These are phyloP conservation scores for Ecdyonurus torrentis DNA, from an alignment of 2,888 invertebrate genomes.

Conservation along the genomic window DNA sequence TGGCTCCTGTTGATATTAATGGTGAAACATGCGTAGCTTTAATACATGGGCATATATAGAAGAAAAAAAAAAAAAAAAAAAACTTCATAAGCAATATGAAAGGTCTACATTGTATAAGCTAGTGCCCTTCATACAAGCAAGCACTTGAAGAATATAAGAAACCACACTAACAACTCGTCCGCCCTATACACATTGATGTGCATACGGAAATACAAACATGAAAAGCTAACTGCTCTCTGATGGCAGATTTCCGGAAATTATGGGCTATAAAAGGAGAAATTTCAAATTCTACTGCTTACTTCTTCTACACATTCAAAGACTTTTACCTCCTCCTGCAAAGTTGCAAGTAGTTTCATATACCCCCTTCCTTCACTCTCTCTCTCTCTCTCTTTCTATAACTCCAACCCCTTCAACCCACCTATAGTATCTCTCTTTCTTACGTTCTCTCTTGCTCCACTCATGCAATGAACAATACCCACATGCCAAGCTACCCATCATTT, in stretches of 20 bases:
- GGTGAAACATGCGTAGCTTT: constrained; percentile 8
- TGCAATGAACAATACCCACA: constrained; percentile 4
- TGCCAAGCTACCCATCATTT: neutral
- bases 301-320: neutral
- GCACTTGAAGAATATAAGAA: no score
- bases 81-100: no score
- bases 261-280: constrained; percentile 13
- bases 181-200: constrained; percentile 10
- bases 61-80: no score
- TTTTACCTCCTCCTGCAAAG: neutral
- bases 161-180: neutral
- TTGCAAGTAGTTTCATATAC: neutral
- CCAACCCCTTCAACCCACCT: no score
- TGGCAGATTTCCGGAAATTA: constrained; percentile 15
- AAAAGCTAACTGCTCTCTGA: constrained; percentile 13
- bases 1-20: constrained; percentile 8
- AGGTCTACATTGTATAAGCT: no score
- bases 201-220: constrained; percentile 13
- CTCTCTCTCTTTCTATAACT: neutral
- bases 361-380: neutral
- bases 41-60: neutral
- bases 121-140: no score
- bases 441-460: neutral
- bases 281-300: constrained; percentile 11
- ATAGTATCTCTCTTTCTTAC: neutral